Percentiles rank a stretch among this genome's conserved stretches.
phyloP scores from a whole-genome alignment of 2,113 vertebrate genomes.

The Sinosuthora webbiana region DNA sequence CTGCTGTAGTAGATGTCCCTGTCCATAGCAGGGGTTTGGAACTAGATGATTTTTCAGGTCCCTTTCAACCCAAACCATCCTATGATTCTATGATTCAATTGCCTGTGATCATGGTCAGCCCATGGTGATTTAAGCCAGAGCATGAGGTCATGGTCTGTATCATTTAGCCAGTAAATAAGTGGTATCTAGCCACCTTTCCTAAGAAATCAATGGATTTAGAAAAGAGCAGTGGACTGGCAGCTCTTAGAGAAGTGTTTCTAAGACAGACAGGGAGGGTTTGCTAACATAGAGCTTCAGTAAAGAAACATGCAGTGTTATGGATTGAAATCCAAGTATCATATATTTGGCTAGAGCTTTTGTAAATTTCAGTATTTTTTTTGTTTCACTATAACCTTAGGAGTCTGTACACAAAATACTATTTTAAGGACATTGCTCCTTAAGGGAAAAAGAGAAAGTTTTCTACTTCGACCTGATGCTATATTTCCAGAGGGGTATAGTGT shows the following conservation, averaged over 20 bases:
- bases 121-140: not conserved
- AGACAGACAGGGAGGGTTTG: constrained; percentile 10
- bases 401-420: constrained; percentile 52
- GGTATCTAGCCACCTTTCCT: not conserved
- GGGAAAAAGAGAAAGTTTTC: not conserved
- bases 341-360: constrained; percentile 46
- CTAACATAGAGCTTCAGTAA: not conserved
- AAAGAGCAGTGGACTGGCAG: not conserved
- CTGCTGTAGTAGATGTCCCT: not conserved
- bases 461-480: constrained; percentile 28
- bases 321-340: constrained; percentile 52
- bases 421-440: constrained; percentile 45
- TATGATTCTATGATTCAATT: not conserved
- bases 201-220: not conserved
- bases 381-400: constrained; percentile 27
- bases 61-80: not conserved
- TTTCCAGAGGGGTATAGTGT: constrained; percentile 33
- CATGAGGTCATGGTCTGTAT: not conserved
- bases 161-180: not conserved
- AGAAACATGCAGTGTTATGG: constrained; percentile 44
- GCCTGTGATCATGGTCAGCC: not conserved
- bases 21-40: not conserved
- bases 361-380: constrained; percentile 46
- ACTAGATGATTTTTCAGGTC: not conserved
- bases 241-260: not conserved